These are phyloP conservation scores for Sinocyclocheilus anshuiensis DNA, from an alignment of 2,113 vertebrate genomes.

Conservation along the genomic window DNA sequence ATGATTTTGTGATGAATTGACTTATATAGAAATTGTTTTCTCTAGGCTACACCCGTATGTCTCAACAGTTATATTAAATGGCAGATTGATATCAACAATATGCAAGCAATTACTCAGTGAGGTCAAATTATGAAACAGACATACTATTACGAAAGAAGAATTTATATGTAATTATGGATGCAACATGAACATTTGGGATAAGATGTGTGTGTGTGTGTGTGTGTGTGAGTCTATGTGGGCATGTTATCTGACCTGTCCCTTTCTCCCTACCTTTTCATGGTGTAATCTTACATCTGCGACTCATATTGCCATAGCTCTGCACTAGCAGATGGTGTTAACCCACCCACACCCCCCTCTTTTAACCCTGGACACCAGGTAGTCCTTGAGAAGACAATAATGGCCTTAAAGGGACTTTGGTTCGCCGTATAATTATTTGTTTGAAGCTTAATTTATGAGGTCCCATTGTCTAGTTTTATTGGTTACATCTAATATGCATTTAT, in stretches of 20 bases:
- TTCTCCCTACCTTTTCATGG: conserved; percentile 48
- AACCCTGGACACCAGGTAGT: conserved; percentile 40
- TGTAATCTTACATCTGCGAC: conserved; percentile 55
- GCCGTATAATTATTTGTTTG: not conserved
- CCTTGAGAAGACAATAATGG: conserved; percentile 30
- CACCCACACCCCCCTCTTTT: conserved; percentile 32
- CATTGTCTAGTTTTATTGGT: conserved; percentile 8
- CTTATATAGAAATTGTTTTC: not conserved
- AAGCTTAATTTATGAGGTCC: not conserved
- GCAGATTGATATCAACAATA: not conserved
- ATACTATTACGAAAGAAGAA: not conserved
- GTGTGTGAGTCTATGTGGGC: conserved; percentile 21
- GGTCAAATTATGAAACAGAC: not conserved
- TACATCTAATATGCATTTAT: not conserved
- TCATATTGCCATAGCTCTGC: conserved; percentile 51
- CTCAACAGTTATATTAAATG: not conserved
- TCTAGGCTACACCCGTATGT: not conserved
- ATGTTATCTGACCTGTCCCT: conserved; percentile 53
- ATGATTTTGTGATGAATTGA: not conserved
- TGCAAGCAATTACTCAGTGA: not conserved
- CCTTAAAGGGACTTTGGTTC: not conserved
- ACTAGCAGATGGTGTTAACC: conserved; percentile 50
- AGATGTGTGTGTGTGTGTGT: conserved; percentile 7
- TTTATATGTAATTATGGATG: not conserved
- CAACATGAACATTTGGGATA: not conserved